These are phyloP conservation scores for Troides oblongomaculatus DNA, from an alignment of 2,888 invertebrate species.

Conservation along the genomic window DNA sequence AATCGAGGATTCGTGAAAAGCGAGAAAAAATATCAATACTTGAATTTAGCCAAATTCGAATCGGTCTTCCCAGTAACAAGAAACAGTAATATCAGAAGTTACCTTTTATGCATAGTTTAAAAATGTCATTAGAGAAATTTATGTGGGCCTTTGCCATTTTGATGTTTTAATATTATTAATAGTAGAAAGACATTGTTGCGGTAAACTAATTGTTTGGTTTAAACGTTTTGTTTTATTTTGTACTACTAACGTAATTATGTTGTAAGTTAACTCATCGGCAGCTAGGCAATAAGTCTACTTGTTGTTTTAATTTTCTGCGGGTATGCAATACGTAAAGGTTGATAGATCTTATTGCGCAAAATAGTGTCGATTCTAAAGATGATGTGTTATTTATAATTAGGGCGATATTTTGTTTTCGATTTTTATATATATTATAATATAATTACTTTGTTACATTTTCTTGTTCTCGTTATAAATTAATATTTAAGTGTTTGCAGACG, in stretches of 20 bases:
- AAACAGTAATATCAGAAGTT: slow-evolving; percentile 14
- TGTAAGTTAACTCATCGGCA: slow-evolving; percentile 18
- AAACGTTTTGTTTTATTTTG: slow-evolving; percentile 14
- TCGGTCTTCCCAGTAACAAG: slow-evolving; percentile 21
- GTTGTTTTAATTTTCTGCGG: slow-evolving; percentile 18
- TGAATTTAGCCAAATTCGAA: background rate
- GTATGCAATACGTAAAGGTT: slow-evolving; percentile 26
- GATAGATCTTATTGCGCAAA: slow-evolving; percentile 13
- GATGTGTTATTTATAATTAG: slow-evolving; percentile 46
- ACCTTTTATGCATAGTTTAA: slow-evolving; percentile 11
- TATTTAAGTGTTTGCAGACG: slow-evolving; percentile 75
- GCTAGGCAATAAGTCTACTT: slow-evolving; percentile 21
- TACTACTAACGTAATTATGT: slow-evolving; percentile 7
- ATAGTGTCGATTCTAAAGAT: background rate
- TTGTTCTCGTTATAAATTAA: slow-evolving; percentile 75
- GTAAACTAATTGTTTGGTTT: slow-evolving; percentile 25
- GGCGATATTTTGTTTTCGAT: slow-evolving; percentile 52
- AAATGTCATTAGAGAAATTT: slow-evolving; percentile 1
- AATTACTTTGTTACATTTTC: slow-evolving; percentile 72
- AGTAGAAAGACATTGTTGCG: slow-evolving; percentile 25
- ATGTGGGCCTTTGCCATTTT: slow-evolving; percentile 19
- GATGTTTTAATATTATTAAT: slow-evolving; percentile 4
- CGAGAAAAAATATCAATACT: too few species aligned
- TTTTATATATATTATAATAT: slow-evolving; percentile 46
- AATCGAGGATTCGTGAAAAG: slow-evolving; percentile 32